Percentiles rank a stretch among this genome's conserved stretches.
Evolutionary conservation across 2,113 vertebrate species (phyloP).

Genomic region (Geococcyx californianus): DNA sequence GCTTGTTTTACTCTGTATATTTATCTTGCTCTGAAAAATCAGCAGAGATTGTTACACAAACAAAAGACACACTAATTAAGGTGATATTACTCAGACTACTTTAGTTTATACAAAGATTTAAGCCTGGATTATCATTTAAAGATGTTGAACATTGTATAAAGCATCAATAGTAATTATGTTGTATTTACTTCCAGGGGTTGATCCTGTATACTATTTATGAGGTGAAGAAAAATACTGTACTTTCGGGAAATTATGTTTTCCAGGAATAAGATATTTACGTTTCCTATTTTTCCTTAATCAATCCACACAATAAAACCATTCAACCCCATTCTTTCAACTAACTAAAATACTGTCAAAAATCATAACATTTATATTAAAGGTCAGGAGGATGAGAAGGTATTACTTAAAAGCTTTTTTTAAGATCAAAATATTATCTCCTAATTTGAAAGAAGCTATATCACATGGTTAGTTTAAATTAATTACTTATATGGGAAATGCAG

Average conservation of each 20-base stretch:
- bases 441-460: neutral
- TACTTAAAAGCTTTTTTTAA: neutral
- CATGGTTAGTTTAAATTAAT: neutral
- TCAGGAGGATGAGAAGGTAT: neutral
- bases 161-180: constrained; percentile 63
- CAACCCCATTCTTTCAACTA: neutral
- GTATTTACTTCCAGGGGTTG: constrained; percentile 61
- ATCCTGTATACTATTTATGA: constrained; percentile 42
- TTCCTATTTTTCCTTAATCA: neutral
- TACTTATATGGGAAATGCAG: neutral
- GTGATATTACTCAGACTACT: constrained; percentile 23
- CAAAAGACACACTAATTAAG: constrained; percentile 39
- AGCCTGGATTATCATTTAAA: constrained; percentile 41
- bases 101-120: constrained; percentile 51
- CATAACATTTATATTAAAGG: neutral
- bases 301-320: neutral
- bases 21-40: constrained; percentile 9
- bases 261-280: neutral
- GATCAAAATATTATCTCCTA: neutral
- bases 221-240: constrained; percentile 5
- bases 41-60: constrained; percentile 22
- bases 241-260: constrained; percentile 31
- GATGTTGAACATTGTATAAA: constrained; percentile 29
- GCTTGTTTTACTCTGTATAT: neutral
- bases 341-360: neutral